phyloP scores from a whole-genome alignment of 37 sponge, comb jelly and placozoan genomes.

The Crambe crambe region DNA sequence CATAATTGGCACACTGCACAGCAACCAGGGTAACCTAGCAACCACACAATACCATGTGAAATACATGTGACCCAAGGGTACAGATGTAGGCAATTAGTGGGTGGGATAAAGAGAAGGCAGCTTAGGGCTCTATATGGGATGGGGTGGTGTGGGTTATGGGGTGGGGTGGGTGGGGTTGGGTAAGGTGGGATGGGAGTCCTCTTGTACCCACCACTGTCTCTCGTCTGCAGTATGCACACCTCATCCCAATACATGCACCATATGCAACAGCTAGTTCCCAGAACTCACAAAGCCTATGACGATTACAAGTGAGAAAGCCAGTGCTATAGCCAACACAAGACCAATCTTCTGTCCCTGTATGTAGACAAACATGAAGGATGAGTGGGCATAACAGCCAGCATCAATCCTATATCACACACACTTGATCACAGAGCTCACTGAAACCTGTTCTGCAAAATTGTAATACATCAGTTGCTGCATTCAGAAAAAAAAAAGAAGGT shows the following conservation, averaged over 20 bases:
- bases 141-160: too few relatives aligned
- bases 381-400: not conserved
- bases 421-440: not conserved
- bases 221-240: too few relatives aligned
- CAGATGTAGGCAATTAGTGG: not conserved
- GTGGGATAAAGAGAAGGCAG: too few relatives aligned
- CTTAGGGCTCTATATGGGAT: too few relatives aligned
- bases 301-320: constrained; percentile 53
- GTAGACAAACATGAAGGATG: not conserved
- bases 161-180: too few relatives aligned
- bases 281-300: constrained; percentile 58
- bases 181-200: too few relatives aligned
- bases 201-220: too few relatives aligned
- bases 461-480: not conserved
- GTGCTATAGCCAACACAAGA: constrained; percentile 41
- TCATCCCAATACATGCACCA: too few relatives aligned
- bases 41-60: not conserved
- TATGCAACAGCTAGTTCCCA: not conserved
- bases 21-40: constrained; percentile 49
- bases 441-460: not conserved
- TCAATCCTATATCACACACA: not conserved
- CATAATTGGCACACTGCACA: constrained; percentile 62
- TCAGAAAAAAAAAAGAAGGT: not conserved
- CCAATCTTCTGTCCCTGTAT: constrained; percentile 49
- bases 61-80: not conserved